Base-by-base conservation (phyloP, 1,140 invertebrate genomes). In the Neotoxoptera formosana region DNA sequence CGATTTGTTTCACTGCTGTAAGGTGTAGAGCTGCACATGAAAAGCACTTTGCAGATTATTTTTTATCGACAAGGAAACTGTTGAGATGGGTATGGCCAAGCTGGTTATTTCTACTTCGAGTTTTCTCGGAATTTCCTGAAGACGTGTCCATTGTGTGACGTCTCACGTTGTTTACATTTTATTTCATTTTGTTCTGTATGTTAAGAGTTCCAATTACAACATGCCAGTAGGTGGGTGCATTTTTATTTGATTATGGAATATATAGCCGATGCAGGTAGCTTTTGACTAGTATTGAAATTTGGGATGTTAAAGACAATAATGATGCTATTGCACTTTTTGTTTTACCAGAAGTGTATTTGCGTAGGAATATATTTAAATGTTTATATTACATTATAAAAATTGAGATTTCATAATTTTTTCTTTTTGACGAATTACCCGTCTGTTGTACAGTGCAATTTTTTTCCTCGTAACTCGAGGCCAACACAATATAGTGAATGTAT, bases 401-500 rank as follows among this genome's bases (percentile, higher is more conserved):
- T 23, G 6, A 56, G 21, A 36, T 90, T 90, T 90, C 53, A 67
- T 89, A 36, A 89, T 89, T 89, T 89, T 56, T n/a, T 11, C 14
- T 67, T 90, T 67, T 90, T 90, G 21, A 89, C 87, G 56, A 56
- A 89, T 89, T 53, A 89, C 89, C 36, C 20, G 89, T 36, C 25
- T 25, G 20, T 53, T 53, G 7, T 89, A 89, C 87, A 45, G 11
- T 60, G 53, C 53, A 60, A 90, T 60, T 90, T 90, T 89, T 90
- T 90, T 56, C 36, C 56, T 90, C 14, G 88, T 89, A 36, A 56
- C 48, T 90, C 89, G 89, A 90, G 89, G 89, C 89, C 89, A 90
- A 90, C 89, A 4, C n/a, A n/a, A n/a, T 45, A 76, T 76, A 30
- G 89, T 67, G 36, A 90, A 67, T 47, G 89, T 90, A 51, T 11